phyloP scores from a whole-genome alignment of 2,797 vertebrate species.

The Bovichtus variegatus region DNA sequence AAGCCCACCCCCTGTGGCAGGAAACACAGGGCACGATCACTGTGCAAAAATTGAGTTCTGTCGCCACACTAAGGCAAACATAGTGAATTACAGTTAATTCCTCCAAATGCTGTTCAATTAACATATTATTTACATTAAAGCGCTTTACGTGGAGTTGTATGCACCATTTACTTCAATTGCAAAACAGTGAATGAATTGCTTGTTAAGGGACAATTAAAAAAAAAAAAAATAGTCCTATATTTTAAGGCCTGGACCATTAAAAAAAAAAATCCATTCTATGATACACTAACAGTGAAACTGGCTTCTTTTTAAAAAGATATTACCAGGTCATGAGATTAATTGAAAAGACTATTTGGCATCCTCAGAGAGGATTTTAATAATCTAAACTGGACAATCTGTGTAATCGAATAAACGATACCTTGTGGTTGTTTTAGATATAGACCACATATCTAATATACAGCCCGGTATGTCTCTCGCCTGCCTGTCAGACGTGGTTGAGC shows the following conservation, averaged over 20 bases:
- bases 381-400: neutral
- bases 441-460: neutral
- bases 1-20: slow-evolving; percentile 10
- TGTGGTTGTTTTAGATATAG: neutral
- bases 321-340: neutral
- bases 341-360: neutral
- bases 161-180: neutral
- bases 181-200: neutral
- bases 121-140: neutral
- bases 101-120: neutral
- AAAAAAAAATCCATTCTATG: neutral
- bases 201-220: neutral
- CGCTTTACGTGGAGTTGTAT: neutral
- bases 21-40: neutral
- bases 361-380: neutral
- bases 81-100: slow-evolving; percentile 50
- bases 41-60: slow-evolving; percentile 61
- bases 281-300: neutral
- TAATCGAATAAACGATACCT: neutral
- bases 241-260: neutral
- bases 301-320: neutral
- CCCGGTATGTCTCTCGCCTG: neutral
- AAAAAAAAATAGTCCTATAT: neutral
- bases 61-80: slow-evolving; percentile 77
- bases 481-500: slow-evolving; percentile 27